Percentiles rank a stretch among this genome's conserved stretches.
Conservation (phyloP, 2,888 invertebrate genomes). For the Cataglyphis altisquamis region DNA sequence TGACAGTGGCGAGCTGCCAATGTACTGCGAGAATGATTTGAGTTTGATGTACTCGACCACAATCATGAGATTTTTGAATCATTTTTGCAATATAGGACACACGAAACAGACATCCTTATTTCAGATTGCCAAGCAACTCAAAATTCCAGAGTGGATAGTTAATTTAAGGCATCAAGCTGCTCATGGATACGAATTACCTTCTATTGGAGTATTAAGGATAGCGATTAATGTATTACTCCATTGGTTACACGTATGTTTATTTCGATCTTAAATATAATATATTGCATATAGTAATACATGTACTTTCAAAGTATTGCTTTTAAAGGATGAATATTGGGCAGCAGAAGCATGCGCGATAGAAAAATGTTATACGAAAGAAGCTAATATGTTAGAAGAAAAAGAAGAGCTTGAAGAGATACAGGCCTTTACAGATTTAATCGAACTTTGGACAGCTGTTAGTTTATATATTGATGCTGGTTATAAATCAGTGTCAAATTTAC, state of each 20-base stretch:
- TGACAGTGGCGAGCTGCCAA: conserved; percentile 75
- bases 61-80: conserved; percentile 90
- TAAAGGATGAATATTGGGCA: conserved; percentile 89
- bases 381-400: conserved; percentile 76
- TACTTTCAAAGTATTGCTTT: conserved; percentile 40
- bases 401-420: conserved; percentile 72
- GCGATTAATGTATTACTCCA: conserved; percentile 89
- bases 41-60: conserved; percentile 89
- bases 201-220: conserved; percentile 88
- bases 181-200: conserved; percentile 90
- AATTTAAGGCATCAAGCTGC: conserved; percentile 93
- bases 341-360: conserved; percentile 87
- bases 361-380: conserved; percentile 85
- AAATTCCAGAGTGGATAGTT: conserved; percentile 93
- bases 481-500: conserved; percentile 74
- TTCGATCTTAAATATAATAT: background rate
- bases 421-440: conserved; percentile 78
- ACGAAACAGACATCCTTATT: conserved; percentile 87
- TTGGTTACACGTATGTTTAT: conserved; percentile 89
- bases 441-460: conserved; percentile 82
- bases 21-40: conserved; percentile 86
- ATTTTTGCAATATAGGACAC: conserved; percentile 88
- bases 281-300: background rate
- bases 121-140: conserved; percentile 89
- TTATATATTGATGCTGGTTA: conserved; percentile 80